Percentiles rank a stretch among this genome's conserved stretches.
phyloP scores from a whole-genome alignment of 2,888 invertebrate genomes.

The Alcis repandata region DNA sequence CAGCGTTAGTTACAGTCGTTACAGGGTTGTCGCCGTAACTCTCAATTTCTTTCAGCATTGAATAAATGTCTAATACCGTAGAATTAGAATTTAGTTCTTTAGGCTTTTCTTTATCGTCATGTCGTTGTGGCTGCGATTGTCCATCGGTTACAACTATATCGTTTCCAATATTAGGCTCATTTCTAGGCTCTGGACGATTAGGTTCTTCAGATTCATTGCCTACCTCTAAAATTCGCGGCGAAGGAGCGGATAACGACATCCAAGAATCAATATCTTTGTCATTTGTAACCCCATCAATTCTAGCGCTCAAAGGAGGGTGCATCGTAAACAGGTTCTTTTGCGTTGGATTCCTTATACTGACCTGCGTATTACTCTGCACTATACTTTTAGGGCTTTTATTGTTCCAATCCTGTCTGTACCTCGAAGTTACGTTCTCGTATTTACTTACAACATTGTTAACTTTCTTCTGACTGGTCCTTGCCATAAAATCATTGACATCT shows the following conservation, averaged over 20 bases:
- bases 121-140: slow-evolving; percentile 31
- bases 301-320: slow-evolving; percentile 71
- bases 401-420: slow-evolving; percentile 71
- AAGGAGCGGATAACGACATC: slow-evolving; percentile 80
- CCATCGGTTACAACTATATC: slow-evolving; percentile 43
- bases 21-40: slow-evolving; percentile 79
- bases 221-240: slow-evolving; percentile 68
- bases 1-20: slow-evolving; percentile 54
- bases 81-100: slow-evolving; percentile 71
- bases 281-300: slow-evolving; percentile 75
- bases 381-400: slow-evolving; percentile 61
- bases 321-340: slow-evolving; percentile 67
- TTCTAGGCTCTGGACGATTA: slow-evolving; percentile 43
- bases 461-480: slow-evolving; percentile 67
- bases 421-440: slow-evolving; percentile 55
- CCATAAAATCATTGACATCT: slow-evolving; percentile 62
- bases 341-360: slow-evolving; percentile 63
- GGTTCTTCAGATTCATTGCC: slow-evolving; percentile 46
- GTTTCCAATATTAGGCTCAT: slow-evolving; percentile 36
- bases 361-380: slow-evolving; percentile 54
- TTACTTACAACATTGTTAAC: slow-evolving; percentile 57
- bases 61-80: slow-evolving; percentile 82
- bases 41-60: slow-evolving; percentile 83
- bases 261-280: slow-evolving; percentile 83
- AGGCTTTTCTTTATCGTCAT: slow-evolving; percentile 53